phyloP scores from a whole-genome alignment of 2,113 vertebrate genomes.

The Ciconia maguari region DNA sequence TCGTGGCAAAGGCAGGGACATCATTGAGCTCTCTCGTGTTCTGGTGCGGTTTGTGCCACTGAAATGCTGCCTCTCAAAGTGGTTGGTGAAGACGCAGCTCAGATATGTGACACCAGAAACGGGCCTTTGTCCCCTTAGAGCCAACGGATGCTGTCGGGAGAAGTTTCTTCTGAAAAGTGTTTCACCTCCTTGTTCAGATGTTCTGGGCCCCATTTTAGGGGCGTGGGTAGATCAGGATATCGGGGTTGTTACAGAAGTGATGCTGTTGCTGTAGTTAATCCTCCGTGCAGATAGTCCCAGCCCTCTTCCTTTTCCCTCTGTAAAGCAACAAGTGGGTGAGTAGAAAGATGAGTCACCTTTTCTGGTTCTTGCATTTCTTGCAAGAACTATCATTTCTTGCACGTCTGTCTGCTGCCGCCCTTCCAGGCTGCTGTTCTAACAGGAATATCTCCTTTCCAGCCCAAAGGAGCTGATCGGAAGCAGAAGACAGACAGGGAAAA shows the following conservation, averaged over 20 bases:
- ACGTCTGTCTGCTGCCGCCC: neutral
- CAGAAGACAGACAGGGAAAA: conserved; percentile 98
- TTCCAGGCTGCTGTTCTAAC: neutral
- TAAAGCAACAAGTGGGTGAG: neutral
- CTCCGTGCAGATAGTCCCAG: neutral
- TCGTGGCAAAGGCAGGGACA: neutral
- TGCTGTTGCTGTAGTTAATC: neutral
- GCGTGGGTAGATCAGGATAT: neutral
- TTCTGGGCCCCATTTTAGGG: neutral
- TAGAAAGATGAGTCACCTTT: too few relatives aligned
- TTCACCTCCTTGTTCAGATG: neutral
- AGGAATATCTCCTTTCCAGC: conserved; percentile 69
- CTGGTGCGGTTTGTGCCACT: neutral
- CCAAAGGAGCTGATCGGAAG: conserved; percentile 97
- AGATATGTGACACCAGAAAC: neutral
- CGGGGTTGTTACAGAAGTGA: neutral
- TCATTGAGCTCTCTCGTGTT: accelerated
- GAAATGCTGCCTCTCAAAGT: neutral
- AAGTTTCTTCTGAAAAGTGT: neutral
- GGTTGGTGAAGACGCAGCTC: neutral
- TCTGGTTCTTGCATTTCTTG: neutral
- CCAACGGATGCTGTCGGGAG: accelerated
- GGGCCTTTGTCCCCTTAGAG: neutral
- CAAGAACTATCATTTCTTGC: too few relatives aligned
- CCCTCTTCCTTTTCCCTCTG: neutral